A percentile compares a stretch with the other conserved stretches of the same genome.
phyloP scores from a whole-genome alignment of 1,140 invertebrate genomes.

The Bombus superbus region DNA sequence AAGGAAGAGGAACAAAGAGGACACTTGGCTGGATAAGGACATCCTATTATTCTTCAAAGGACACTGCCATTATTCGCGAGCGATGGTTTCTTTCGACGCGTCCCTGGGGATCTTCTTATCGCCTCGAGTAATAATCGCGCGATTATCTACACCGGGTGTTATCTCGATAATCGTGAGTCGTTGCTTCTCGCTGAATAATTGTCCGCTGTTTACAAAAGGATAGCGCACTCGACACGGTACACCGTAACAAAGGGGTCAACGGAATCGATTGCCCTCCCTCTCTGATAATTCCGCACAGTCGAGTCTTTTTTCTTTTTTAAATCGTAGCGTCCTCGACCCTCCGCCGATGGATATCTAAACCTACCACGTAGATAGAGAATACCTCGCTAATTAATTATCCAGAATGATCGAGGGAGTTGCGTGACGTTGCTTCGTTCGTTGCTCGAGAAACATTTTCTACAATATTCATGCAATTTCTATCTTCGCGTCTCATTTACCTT shows the following conservation, averaged over 20 bases:
- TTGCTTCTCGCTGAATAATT: neutral
- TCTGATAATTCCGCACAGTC: constrained; percentile 45
- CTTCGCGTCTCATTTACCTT: neutral
- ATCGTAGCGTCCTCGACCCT: neutral
- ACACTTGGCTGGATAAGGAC: neutral
- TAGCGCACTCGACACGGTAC: constrained; percentile 3
- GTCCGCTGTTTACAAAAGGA: constrained; percentile 37
- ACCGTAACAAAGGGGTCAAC: constrained; percentile 56
- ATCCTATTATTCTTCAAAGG: constrained; percentile 27
- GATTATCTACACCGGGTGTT: neutral
- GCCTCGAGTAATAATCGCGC: neutral
- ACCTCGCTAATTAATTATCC: constrained; percentile 33
- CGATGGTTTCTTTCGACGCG: neutral
- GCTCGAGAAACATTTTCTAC: neutral
- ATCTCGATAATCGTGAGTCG: neutral
- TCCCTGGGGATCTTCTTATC: neutral
- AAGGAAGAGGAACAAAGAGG: neutral
- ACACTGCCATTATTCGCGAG: constrained; percentile 11
- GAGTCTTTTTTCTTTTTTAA: constrained; percentile 3
- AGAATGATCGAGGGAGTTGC: constrained; percentile 14
- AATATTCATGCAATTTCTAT: constrained; percentile 15
- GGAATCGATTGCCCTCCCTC: constrained; percentile 56
- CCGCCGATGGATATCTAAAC: too few species aligned
- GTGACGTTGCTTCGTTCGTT: neutral
- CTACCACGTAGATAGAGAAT: neutral